phyloP scores from a whole-genome alignment of 2,797 vertebrate genomes.

The Ataeniobius toweri region DNA sequence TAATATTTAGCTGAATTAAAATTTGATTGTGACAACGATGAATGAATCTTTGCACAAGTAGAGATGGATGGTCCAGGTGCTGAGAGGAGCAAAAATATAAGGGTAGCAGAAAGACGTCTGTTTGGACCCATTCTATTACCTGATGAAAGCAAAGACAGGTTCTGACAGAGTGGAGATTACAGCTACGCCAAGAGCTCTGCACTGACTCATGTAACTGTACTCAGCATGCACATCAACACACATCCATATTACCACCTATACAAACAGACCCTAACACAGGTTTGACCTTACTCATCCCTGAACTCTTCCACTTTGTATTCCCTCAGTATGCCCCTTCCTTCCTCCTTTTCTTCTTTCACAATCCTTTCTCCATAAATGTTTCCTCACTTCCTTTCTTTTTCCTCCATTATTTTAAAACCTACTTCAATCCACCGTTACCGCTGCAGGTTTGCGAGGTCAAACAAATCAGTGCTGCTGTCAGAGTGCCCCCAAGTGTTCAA shows the following conservation, averaged over 20 bases:
- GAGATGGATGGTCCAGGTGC: neutral
- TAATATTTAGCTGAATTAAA: slow-evolving; percentile 4
- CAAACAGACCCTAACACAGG: slow-evolving; percentile 42
- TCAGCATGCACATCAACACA: slow-evolving; percentile 19
- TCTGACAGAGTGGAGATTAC: slow-evolving; percentile 17
- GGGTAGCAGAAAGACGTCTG: neutral
- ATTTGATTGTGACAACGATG: slow-evolving; percentile 8
- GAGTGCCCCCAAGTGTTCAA: slow-evolving; percentile 73
- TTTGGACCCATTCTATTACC: slow-evolving; percentile 31
- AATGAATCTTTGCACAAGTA: neutral
- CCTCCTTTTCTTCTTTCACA: slow-evolving; percentile 16
- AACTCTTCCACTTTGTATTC: slow-evolving; percentile 19
- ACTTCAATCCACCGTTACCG: neutral
- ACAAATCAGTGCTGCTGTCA: slow-evolving; percentile 62
- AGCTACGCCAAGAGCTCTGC: neutral
- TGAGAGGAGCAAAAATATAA: neutral
- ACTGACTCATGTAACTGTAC: slow-evolving; percentile 7
- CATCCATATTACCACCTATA: slow-evolving; percentile 29
- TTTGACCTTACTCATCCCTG: slow-evolving; percentile 46
- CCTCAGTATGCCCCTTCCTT: slow-evolving; percentile 29
- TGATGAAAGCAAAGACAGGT: slow-evolving; percentile 38
- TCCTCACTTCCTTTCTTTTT: slow-evolving; percentile 8
- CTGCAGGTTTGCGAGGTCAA: slow-evolving; percentile 33
- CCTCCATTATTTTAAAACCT: slow-evolving; percentile 14
- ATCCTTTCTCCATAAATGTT: slow-evolving; percentile 11